Conservation (phyloP, 2,888 invertebrate species). For the Drosophila peninsularis region DNA sequence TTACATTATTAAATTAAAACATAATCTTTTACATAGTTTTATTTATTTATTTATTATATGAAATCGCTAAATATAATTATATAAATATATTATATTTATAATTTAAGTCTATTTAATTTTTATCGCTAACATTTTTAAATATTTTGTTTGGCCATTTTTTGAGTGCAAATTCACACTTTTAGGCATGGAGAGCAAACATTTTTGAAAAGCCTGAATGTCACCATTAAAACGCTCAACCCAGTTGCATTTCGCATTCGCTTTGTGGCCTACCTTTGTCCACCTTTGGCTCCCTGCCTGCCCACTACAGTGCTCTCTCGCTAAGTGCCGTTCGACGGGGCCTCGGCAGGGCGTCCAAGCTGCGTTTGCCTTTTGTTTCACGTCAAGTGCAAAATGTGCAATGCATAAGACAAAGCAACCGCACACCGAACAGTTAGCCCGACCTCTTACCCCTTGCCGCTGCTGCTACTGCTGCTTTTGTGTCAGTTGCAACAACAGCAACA, state of each 20-base stretch:
- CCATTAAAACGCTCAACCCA: constrained; percentile 55
- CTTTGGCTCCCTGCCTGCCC: constrained; percentile 1
- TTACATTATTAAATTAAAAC: too few species aligned
- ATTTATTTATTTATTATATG: too few species aligned
- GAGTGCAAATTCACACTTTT: constrained; percentile 1
- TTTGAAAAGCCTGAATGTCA: constrained; percentile 46
- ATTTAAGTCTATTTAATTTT: too few species aligned
- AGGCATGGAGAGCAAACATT: constrained; percentile 2
- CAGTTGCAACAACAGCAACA: constrained; percentile 39
- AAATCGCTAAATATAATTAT: too few species aligned
- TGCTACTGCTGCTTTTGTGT: constrained; percentile 46
- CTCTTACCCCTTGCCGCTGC: constrained; percentile 6
- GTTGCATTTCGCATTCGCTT: constrained; percentile 32
- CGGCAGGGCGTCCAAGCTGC: constrained; percentile 26
- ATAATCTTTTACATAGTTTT: too few species aligned
- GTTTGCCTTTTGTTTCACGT: constrained; percentile 60
- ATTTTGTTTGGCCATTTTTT: background rate
- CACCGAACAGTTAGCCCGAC: constrained; percentile 29
- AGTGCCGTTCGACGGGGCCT: constrained; percentile 58
- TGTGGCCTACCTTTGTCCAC: constrained; percentile 26
- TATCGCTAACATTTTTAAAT: too few species aligned
- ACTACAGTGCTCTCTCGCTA: constrained; percentile 53
- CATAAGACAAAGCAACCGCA: constrained; percentile 66
- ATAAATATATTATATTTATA: too few species aligned
- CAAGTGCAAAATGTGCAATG: constrained; percentile 75